A percentile compares a stretch with the other conserved stretches of the same genome.
phyloP scores from a whole-genome alignment of 64 coral and sea anemone genomes.

The Orbicella faveolata region DNA sequence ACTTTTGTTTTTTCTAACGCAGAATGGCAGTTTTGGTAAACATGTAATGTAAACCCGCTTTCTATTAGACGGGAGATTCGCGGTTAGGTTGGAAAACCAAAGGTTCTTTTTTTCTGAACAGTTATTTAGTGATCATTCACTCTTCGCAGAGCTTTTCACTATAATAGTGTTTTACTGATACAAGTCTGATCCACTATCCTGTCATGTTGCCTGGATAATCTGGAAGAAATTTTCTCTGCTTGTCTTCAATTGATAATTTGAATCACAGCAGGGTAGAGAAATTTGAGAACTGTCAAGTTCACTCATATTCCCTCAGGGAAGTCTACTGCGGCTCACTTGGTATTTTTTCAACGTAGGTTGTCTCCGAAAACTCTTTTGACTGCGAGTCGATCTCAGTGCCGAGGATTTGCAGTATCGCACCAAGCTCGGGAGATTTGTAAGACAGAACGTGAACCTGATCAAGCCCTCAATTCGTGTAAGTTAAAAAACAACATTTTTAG shows the following conservation, averaged over 20 bases:
- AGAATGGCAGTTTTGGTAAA: slow-evolving; percentile 39
- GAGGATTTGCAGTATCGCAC: background rate
- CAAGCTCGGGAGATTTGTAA: background rate
- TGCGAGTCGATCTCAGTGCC: background rate
- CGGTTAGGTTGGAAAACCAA: background rate
- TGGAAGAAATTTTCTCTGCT: slow-evolving; percentile 46
- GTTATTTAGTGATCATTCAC: background rate
- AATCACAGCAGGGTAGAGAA: slow-evolving; percentile 31
- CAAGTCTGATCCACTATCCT: background rate
- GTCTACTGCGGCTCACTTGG: background rate
- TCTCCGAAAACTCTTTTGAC: background rate
- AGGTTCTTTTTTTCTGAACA: background rate
- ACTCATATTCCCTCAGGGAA: background rate
- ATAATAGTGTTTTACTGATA: background rate
- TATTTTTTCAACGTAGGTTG: slow-evolving; percentile 8
- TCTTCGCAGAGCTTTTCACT: background rate
- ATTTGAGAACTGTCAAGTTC: slow-evolving; percentile 3
- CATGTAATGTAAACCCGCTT: slow-evolving; percentile 35
- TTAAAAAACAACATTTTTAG: background rate
- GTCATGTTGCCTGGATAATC: background rate
- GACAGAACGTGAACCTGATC: background rate
- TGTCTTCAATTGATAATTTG: slow-evolving; percentile 43
- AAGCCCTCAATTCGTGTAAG: background rate
- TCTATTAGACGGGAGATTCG: background rate
- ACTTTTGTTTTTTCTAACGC: slow-evolving; percentile 19